Evolutionary conservation across 2,797 vertebrate species (phyloP).

Genomic region (Graptemys geographica): DNA sequence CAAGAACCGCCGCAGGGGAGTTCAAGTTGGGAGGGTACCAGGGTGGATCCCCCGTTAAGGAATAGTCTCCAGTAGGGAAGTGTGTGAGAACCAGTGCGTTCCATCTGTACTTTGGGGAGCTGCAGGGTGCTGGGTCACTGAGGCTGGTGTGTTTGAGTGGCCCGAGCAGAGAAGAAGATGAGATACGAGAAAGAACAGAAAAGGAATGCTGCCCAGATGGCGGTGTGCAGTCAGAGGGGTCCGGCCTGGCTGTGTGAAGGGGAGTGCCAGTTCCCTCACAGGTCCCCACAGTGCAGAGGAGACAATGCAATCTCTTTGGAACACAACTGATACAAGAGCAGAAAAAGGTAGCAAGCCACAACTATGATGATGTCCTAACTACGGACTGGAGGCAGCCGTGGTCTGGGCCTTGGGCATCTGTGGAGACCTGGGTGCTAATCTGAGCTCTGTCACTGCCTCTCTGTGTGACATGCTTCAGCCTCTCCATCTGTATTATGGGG

Average conservation of each 20-base stretch:
- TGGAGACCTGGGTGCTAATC: not conserved
- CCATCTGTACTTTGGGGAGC: not conserved
- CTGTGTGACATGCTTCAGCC: not conserved
- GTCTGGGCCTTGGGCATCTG: not conserved
- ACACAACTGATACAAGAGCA: not conserved
- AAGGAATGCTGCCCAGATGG: not conserved
- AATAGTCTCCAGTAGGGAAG: not conserved
- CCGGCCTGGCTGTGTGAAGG: not conserved
- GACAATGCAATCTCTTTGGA: not conserved
- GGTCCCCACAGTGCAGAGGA: not conserved
- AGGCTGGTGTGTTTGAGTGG: not conserved
- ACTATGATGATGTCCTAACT: not conserved
- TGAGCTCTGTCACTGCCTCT: not conserved
- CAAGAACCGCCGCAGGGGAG: not conserved
- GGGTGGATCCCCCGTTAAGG: not conserved
- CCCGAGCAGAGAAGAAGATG: not conserved
- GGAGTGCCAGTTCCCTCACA: not conserved
- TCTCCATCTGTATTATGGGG: too few relatives aligned
- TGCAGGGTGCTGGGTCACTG: not conserved
- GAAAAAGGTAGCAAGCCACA: not conserved
- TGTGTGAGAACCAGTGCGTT: not conserved
- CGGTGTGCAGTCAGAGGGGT: not conserved
- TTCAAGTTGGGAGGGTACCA: not conserved
- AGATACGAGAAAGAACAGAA: not conserved
- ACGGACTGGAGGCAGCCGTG: fast-evolving